Evolutionary conservation across 2,888 invertebrate genomes (phyloP).

Genomic region (Apodemia duryi): DNA sequence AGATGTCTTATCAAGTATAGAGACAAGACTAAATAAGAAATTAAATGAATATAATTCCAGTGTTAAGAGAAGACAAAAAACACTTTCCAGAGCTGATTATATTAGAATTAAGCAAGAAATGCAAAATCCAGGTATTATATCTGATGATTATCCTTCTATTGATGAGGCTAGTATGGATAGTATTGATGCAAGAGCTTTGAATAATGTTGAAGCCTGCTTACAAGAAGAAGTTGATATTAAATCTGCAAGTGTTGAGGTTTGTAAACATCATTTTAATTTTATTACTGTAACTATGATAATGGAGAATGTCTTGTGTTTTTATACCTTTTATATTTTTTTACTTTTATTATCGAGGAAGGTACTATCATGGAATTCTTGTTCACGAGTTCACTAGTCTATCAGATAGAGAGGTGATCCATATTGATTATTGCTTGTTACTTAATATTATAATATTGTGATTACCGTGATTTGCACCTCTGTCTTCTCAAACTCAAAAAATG

Average conservation of each 20-base stretch:
- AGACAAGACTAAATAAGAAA: slow-evolving; percentile 3
- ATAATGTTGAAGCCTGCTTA: slow-evolving; percentile 61
- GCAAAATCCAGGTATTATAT: slow-evolving; percentile 42
- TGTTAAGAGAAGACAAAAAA: neutral
- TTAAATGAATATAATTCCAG: slow-evolving; percentile 1
- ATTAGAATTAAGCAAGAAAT: slow-evolving; percentile 46
- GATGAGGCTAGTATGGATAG: slow-evolving; percentile 61
- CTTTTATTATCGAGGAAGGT: no score
- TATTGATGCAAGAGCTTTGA: slow-evolving; percentile 53
- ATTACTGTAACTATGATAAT: no score
- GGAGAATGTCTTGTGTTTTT: no score
- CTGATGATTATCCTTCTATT: slow-evolving; percentile 53
- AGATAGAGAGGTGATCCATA: no score
- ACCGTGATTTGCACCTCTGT: no score
- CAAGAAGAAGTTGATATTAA: slow-evolving; percentile 53
- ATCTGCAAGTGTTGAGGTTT: slow-evolving; percentile 45
- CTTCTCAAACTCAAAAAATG: no score
- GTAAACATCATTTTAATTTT: slow-evolving; percentile 16
- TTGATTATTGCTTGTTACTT: no score
- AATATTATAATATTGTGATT: no score
- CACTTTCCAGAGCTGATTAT: slow-evolving; percentile 22
- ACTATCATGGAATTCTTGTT: no score
- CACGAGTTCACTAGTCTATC: no score
- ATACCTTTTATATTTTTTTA: no score
- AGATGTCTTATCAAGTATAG: slow-evolving; percentile 17